Evolutionary conservation across 2,113 vertebrate genomes (phyloP), one percentile per base, ranked within the genome.

Genomic region (Chinchilla lanigera): DNA sequence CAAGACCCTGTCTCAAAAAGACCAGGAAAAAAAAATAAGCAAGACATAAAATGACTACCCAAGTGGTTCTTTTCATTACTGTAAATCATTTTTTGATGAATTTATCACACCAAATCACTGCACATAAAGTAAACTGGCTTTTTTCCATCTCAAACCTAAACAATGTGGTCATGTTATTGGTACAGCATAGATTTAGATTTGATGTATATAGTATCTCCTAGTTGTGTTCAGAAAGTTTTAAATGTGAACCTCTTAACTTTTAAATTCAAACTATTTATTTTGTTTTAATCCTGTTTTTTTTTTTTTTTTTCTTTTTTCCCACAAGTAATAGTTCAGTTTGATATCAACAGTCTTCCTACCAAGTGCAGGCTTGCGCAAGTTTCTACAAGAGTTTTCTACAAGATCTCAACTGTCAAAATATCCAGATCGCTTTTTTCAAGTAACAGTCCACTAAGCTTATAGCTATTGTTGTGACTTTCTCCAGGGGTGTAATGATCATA

Each of bases 401-500:
- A 93, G 86, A 75, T 86, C 84, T 61, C 81, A 96, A 58, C 33
- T 54, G 35, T 6, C n/a, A 35, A 90, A 95, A 95, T 81, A 96
- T n/a, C 90, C 8, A 75, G 14, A 93, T 90, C 20, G 22, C 33
- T 58, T 38, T 63, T n/a, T 69, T 61, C 87, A 47, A 94, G 33
- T 69, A 84, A 65, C 35, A 81, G 30, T 26, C 22, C n/a, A 30
- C 71, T 90, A 77, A 78, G 61, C 56, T 78, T 73, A 90, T 78
- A 86, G 52, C 35, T 26, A 41, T 61, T 85, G 38, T 35, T 30
- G 93, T 89, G 63, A 47, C 30, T 24, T 47, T 44, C 75, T 90
- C 65, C 28, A 69, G 11, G 54, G 41, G 3, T 93, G 19, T 61
- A 60, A 56, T 63, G 17, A 92, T 50, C 10, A 75, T 2, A 56